Evolutionary conservation across 2,888 invertebrate species (phyloP), one percentile per base, ranked within the genome.

Genomic region (Cerastis rubricosa): DNA sequence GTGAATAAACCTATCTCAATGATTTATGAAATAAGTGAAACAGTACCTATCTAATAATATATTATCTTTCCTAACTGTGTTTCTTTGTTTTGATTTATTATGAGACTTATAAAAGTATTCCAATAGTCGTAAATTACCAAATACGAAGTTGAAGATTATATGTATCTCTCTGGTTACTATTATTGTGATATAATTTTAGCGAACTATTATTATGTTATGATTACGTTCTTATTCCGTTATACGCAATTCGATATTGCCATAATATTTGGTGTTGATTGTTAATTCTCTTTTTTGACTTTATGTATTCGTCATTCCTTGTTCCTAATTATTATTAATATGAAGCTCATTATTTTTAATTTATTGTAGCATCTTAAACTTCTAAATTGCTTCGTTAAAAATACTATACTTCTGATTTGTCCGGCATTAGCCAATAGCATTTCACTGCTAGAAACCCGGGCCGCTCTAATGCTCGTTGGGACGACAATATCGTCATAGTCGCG

Each of bases 11-110:
- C n/a, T 59, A 66, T 67, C 25, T 43, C 47, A 2, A 63, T 61
- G 51, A 63, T 29, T 80, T 51, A 78, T 40, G 61, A 54, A 78
- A 66, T 80, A 73, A 66, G 54, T 80, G n/a, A 45, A 61, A 63
- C 79, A 74, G 25, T 80, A 49, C 45, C 66, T 80, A 49, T 49
- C 66, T 80, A 67, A 68, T 74, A 74, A 80, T 68, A 81, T 74
- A 14, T 79, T 81, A 9, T 79, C 49, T 81, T 25, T 45, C 49
- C 29, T 68, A 64, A 69, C 51, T 74, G 49, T 74, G 29, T 81
- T 75, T 54, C 66, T 67, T 70, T 76, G 71, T 76, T 68, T 64
- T 81, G 77, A 81, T 81, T 81, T 81, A 80, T 68, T 57, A 69
- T 61, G 12, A 54, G 59, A 57, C 76, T 51, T 45, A 43, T 81